Conservation (phyloP, 2,113 vertebrate genomes). For the Passerina amoena region DNA sequence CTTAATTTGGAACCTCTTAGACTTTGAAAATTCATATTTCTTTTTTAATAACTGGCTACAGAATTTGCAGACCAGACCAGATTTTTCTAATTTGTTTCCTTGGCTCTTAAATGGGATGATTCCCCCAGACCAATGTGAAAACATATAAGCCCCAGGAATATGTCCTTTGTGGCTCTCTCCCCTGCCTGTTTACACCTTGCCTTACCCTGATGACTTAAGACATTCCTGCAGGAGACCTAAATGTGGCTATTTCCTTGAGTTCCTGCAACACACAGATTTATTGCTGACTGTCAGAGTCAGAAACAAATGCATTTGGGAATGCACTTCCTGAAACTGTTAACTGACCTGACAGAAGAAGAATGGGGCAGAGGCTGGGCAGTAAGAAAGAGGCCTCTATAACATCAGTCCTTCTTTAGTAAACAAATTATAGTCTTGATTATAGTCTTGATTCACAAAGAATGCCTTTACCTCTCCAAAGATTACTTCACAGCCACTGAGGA, state of each 20-base stretch:
- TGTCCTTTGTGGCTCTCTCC: background rate
- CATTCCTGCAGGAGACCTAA: background rate
- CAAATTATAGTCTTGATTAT: background rate
- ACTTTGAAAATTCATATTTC: background rate
- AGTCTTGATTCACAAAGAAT: background rate
- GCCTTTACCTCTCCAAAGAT: background rate
- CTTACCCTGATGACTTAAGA: background rate
- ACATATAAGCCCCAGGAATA: background rate
- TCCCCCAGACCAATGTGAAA: background rate
- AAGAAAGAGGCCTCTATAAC: background rate
- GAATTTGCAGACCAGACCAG: background rate
- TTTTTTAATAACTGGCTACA: constrained; percentile 18
- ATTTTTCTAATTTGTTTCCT: background rate
- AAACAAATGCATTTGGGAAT: background rate
- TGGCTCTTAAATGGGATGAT: background rate
- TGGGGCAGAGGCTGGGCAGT: background rate
- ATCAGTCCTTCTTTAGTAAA: background rate
- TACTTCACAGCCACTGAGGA: background rate
- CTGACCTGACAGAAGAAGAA: background rate
- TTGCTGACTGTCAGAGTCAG: background rate
- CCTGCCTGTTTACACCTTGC: background rate
- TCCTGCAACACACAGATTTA: background rate
- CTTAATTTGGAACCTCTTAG: constrained; percentile 24
- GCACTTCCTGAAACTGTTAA: background rate
- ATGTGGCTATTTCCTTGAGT: background rate